Conservation (phyloP, 2,797 vertebrate genomes). For the Bovichtus diacanthus region DNA sequence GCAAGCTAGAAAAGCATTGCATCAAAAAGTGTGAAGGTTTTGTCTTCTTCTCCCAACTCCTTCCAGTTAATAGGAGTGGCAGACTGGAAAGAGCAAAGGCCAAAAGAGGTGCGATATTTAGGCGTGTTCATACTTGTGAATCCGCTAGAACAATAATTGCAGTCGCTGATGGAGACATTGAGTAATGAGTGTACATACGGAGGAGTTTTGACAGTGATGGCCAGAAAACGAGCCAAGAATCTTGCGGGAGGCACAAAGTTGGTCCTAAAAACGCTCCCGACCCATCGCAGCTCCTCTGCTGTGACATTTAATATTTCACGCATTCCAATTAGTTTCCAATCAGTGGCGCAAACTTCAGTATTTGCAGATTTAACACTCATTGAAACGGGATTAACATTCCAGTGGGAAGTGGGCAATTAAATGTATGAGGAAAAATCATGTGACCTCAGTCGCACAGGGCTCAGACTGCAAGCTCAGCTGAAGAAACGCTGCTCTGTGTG, state of each 20-base stretch:
- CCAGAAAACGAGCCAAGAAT: no score
- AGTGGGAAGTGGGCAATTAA: conserved; percentile 23
- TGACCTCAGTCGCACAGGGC: not conserved
- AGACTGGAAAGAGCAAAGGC: no score
- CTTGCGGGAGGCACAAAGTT: not conserved
- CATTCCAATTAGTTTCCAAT: conserved; percentile 43
- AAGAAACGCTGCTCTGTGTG: not conserved
- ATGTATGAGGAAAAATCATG: conserved; percentile 24
- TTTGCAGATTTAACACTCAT: conserved; percentile 25
- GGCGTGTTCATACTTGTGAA: no score
- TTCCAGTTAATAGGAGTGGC: no score
- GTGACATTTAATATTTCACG: conserved; percentile 20
- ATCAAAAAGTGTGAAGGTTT: no score
- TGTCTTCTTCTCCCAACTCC: no score
- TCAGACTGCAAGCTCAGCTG: not conserved
- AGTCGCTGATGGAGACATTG: no score
- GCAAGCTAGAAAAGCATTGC: not conserved
- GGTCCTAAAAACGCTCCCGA: not conserved
- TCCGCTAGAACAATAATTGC: no score
- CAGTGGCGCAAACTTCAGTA: conserved; percentile 27
- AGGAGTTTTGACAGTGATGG: no score
- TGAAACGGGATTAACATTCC: conserved; percentile 48
- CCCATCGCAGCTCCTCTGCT: not conserved
- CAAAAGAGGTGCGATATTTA: no score
- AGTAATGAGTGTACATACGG: no score